Conservation (phyloP, 2,888 invertebrate genomes). For the Synanthedon andrenaeformis region DNA sequence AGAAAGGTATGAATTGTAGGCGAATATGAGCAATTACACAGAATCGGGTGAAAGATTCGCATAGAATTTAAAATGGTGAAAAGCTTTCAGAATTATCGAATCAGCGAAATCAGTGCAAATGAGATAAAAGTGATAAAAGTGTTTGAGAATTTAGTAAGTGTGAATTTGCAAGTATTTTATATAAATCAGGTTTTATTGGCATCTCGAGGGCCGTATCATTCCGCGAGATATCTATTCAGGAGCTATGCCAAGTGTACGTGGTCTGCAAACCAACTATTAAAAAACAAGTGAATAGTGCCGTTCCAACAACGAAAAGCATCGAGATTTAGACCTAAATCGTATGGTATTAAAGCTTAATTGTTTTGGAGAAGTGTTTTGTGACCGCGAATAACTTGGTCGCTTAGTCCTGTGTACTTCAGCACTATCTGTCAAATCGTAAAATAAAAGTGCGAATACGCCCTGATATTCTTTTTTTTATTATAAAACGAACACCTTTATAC, state of each 20-base stretch:
- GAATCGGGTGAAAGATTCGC: too few species aligned
- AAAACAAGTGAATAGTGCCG: slow-evolving; percentile 10
- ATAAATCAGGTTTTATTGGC: slow-evolving; percentile 63
- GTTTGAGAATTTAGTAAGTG: slow-evolving; percentile 17
- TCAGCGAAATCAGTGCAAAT: too few species aligned
- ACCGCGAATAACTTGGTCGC: slow-evolving; percentile 9
- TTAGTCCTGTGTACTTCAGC: slow-evolving; percentile 36
- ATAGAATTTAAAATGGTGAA: too few species aligned
- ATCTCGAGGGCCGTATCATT: slow-evolving; percentile 58
- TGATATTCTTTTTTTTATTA: slow-evolving; percentile 28
- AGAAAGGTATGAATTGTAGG: too few species aligned
- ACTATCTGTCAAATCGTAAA: slow-evolving; percentile 25
- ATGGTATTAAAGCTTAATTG: slow-evolving; percentile 11
- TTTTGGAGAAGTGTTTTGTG: slow-evolving; percentile 1
- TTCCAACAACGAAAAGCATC: not conserved
- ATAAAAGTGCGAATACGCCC: slow-evolving; percentile 46
- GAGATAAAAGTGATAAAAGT: not conserved
- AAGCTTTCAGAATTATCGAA: too few species aligned
- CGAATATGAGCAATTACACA: too few species aligned
- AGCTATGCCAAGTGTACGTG: slow-evolving; percentile 52
- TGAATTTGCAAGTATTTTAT: slow-evolving; percentile 39
- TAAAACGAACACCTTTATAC: slow-evolving; percentile 6
- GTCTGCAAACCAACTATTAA: slow-evolving; percentile 39
- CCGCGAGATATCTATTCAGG: slow-evolving; percentile 60
- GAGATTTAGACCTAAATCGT: not conserved